phyloP scores from a whole-genome alignment of 2,888 invertebrate species.

The Aphodius granarius region DNA sequence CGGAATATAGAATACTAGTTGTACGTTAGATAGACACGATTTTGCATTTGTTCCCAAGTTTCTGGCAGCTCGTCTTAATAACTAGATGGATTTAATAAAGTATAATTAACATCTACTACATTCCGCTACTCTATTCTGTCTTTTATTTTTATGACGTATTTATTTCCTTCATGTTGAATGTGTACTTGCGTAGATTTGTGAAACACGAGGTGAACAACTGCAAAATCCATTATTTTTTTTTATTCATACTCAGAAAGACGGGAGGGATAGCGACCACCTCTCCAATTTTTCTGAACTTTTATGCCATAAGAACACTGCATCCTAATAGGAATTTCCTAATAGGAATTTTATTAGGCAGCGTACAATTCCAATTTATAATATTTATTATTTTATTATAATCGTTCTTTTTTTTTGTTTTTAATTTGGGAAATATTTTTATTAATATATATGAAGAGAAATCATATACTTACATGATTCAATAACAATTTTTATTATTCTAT shows the following conservation, averaged over 20 bases:
- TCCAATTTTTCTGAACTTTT: constrained; percentile 16
- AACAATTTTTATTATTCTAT: constrained; percentile 53
- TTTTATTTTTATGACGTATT: constrained; percentile 11
- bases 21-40: constrained; percentile 25
- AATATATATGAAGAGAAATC: constrained; percentile 37
- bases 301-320: constrained; percentile 27
- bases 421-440: constrained; percentile 42
- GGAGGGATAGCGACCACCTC: constrained; percentile 17
- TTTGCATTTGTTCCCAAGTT: constrained; percentile 26
- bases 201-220: constrained; percentile 20
- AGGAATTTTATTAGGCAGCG: constrained; percentile 19
- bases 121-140: constrained; percentile 17
- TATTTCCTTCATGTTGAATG: constrained; percentile 5
- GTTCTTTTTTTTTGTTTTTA: constrained; percentile 22
- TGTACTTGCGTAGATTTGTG: constrained; percentile 9
- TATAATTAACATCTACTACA: constrained; percentile 18
- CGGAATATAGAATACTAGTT: constrained; percentile 16
- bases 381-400: constrained; percentile 27
- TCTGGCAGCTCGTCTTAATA: constrained; percentile 17
- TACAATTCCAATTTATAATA: constrained; percentile 28
- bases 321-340: no score
- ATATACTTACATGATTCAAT: constrained; percentile 49
- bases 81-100: background rate
- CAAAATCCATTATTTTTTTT: constrained; percentile 21
- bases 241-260: constrained; percentile 16